These are phyloP conservation scores for Buteo buteo DNA, from an alignment of 2,113 vertebrate genomes.

Conservation along the genomic window DNA sequence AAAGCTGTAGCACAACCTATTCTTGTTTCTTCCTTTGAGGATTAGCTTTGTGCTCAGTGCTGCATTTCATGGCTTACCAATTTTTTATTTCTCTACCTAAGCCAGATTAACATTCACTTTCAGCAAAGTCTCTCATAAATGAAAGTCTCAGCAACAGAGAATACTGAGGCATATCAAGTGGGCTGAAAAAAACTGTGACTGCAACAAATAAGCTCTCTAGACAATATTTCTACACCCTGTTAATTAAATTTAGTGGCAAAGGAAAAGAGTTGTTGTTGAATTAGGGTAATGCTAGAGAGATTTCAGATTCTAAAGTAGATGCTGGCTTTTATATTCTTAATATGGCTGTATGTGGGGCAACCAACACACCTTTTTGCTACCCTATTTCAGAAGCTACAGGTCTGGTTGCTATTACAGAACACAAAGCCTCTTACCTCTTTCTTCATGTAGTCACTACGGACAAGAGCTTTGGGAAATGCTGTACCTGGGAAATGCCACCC, in stretches of 20 bases:
- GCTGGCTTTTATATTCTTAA: neutral
- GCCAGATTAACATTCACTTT: conserved; percentile 13
- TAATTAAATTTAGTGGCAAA: conserved; percentile 2
- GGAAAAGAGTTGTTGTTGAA: neutral
- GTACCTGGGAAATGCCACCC: neutral
- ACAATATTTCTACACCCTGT: neutral
- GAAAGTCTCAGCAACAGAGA: neutral
- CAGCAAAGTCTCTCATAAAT: neutral
- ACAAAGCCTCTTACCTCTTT: neutral
- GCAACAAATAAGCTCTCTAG: conserved; percentile 1
- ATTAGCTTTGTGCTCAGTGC: neutral
- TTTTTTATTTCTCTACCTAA: conserved; percentile 32
- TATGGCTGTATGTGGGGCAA: neutral
- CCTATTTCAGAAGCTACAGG: accelerated
- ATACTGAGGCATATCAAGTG: neutral
- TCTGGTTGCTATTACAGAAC: neutral
- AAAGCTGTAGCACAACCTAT: neutral
- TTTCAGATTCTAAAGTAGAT: neutral
- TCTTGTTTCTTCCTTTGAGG: conserved; percentile 11
- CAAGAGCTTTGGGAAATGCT: accelerated
- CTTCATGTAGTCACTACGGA: accelerated
- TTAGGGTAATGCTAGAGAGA: neutral
- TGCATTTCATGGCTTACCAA: conserved; percentile 14
- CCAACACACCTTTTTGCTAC: neutral
- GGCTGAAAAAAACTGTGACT: neutral